Evolutionary conservation across 2,797 vertebrate genomes (phyloP).

Genomic region (Acanthopagrus latus): DNA sequence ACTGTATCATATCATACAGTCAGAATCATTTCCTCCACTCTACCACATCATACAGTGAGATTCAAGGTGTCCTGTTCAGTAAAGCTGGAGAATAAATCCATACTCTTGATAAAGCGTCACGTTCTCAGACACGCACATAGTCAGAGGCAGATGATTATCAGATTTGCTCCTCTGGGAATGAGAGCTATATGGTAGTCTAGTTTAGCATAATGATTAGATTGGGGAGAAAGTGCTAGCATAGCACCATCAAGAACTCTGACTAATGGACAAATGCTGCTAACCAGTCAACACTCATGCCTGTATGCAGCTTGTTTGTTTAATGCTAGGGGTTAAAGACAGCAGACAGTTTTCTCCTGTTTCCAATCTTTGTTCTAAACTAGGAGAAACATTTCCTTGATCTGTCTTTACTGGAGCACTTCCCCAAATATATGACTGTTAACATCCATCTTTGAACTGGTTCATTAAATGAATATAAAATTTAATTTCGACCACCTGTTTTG

Average conservation of each 20-base stretch:
- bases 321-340: not conserved
- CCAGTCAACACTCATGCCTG: not conserved
- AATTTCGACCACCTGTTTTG: not conserved
- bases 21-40: no score
- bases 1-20: slow-evolving; percentile 83
- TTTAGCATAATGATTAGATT: not conserved
- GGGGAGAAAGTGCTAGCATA: not conserved
- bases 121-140: not conserved
- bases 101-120: not conserved
- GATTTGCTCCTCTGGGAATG: slow-evolving; percentile 6
- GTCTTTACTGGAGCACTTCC: no score
- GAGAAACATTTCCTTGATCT: not conserved
- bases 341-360: not conserved
- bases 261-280: not conserved
- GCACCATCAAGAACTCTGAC: not conserved
- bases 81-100: not conserved
- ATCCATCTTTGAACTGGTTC: slow-evolving; percentile 1
- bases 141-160: not conserved
- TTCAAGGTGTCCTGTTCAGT: not conserved
- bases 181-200: not conserved
- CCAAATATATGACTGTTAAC: slow-evolving; percentile 42
- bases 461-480: not conserved
- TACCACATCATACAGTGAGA: slow-evolving; percentile 77
- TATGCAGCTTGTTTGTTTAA: not conserved
- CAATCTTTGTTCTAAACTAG: slow-evolving; percentile 4